Base-by-base conservation (phyloP, 2,113 vertebrate species). In the Bambusicola thoracicus region DNA sequence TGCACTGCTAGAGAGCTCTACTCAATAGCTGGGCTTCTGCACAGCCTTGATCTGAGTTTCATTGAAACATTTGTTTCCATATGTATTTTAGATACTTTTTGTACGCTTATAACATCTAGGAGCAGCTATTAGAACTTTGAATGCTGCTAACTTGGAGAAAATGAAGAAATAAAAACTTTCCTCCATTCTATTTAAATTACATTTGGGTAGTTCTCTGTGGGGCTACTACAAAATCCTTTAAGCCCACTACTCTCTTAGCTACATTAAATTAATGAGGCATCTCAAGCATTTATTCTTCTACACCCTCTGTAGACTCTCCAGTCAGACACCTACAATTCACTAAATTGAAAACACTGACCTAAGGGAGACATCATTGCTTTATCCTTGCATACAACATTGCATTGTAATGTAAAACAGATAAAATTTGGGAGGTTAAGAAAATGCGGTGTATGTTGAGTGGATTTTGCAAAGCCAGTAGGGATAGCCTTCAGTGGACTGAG, bases 231-330 rank as follows among this genome's bases (percentile, higher is more conserved):
- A 93, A 96, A 96, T 95, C 96, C 92, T 97, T 96, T 94, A 96
- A 96, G 81, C 72, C 58, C 87, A 85, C 81, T 84, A 92, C 89
- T 87, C 67, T 93, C 94, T 96, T 68, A 82, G 87, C 84, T 90
- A 73, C 88, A 92, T 96, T 95, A 97, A 95, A 96, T 96, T 93
- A 97, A 97, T 87, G 91, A 97, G 81, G 91, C 87, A 86, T 94
- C 91, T 96, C 63, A 73, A 93, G 90, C 81, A 89, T 80, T 89
- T 90, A 82, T 72, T 96, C 72, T 93, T 92, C 67, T 81, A 51
- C 82, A 79, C 74, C 72, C 72, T 61, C 90, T 20, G 58, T 13
- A 87, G 91, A 89, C 81, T 94, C 89, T 96, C 86, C 82, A 96
- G 87, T 51, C 8, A 24, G 94, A 95, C 93, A 96, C 95, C 96